phyloP scores from a whole-genome alignment of 2,113 vertebrate genomes.

The Phocoena sinus region DNA sequence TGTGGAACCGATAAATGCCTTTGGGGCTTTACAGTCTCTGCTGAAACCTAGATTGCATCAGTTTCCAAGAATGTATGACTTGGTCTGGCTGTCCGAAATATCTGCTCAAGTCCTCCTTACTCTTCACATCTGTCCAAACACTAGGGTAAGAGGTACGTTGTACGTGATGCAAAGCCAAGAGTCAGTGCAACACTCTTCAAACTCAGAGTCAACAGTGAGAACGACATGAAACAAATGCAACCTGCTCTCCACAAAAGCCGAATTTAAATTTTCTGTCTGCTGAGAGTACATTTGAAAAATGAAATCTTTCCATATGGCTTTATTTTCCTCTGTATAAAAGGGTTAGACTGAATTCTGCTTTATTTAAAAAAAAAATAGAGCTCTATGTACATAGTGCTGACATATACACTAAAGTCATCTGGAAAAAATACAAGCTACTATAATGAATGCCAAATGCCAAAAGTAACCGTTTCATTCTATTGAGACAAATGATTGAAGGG shows the following conservation, averaged over 20 bases:
- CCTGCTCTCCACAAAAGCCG: not conserved
- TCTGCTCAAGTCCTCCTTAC: conserved; percentile 52
- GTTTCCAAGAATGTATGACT: conserved; percentile 72
- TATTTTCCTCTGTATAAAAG: conserved; percentile 63
- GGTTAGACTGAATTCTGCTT: conserved; percentile 46
- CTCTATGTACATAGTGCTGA: conserved; percentile 35
- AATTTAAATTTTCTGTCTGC: conserved; percentile 49
- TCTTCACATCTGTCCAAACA: conserved; percentile 67
- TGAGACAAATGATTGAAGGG: conserved; percentile 34
- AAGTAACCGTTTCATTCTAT: conserved; percentile 45
- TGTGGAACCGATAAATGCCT: conserved; percentile 37
- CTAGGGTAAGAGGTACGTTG: not conserved
- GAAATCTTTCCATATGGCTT: conserved; percentile 69
- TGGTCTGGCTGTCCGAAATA: conserved; percentile 60
- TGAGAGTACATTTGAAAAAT: conserved; percentile 64
- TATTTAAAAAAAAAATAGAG: not conserved
- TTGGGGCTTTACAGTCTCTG: conserved; percentile 19
- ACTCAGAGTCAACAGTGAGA: conserved; percentile 57
- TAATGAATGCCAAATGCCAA: conserved; percentile 28
- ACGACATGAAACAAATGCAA: conserved; percentile 50
- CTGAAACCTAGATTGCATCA: conserved; percentile 57
- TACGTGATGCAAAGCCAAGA: conserved; percentile 48
- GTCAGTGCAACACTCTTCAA: conserved; percentile 33
- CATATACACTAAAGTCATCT: conserved; percentile 59
- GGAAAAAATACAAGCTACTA: conserved; percentile 58